phyloP scores from a whole-genome alignment of 1,140 invertebrate genomes.

The Plodia interpunctella region DNA sequence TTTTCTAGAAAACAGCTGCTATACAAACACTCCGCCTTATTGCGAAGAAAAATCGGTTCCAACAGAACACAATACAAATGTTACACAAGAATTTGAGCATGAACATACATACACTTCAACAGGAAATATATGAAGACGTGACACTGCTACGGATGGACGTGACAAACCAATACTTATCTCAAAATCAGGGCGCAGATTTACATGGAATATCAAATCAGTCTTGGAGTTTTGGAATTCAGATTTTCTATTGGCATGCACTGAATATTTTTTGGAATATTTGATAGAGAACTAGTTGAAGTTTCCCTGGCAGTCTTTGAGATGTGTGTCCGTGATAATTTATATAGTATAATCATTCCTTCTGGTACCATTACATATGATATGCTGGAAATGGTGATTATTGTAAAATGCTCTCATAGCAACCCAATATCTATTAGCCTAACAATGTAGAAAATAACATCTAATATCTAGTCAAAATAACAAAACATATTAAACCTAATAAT shows the following conservation, averaged over 20 bases:
- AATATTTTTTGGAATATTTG: constrained; percentile 21
- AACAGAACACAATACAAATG: constrained; percentile 1
- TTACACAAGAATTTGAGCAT: constrained; percentile 12
- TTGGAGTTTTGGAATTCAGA: constrained; percentile 20
- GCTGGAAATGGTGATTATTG: no score
- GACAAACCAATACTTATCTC: constrained; percentile 41
- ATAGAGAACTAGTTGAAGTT: background rate
- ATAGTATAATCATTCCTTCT: no score
- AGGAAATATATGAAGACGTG: constrained; percentile 43
- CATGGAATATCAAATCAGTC: constrained; percentile 40
- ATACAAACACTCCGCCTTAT: background rate
- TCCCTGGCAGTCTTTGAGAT: background rate
- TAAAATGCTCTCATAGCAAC: no score
- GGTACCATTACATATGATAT: no score
- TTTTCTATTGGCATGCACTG: constrained; percentile 23
- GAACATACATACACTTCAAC: constrained; percentile 24
- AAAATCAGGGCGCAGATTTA: constrained; percentile 35
- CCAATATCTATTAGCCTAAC: no score
- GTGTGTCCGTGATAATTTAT: background rate
- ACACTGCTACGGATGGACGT: constrained; percentile 27
- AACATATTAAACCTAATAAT: no score
- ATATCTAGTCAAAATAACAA: no score
- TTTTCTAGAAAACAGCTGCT: background rate
- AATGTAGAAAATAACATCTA: no score
- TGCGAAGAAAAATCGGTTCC: background rate